phyloP scores from a whole-genome alignment of 92 coral and sea anemone genomes.

The Epizoanthus illoricatus region DNA sequence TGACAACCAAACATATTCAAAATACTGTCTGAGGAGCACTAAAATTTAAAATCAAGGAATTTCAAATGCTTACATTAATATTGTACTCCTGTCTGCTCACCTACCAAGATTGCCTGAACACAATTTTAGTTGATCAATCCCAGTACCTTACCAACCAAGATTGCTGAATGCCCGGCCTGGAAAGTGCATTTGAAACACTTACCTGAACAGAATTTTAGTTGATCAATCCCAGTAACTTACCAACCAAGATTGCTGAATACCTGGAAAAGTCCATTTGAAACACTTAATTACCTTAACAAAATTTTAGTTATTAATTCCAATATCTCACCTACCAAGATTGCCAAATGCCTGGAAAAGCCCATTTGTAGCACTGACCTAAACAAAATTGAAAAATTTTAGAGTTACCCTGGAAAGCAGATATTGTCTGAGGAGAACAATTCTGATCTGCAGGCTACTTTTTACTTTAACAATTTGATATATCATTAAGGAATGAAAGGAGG shows the following conservation, averaged over 20 bases:
- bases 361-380: slow-evolving; percentile 87
- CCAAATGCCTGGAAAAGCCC: slow-evolving; percentile 84
- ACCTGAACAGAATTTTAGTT: slow-evolving; percentile 51
- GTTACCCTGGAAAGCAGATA: neutral
- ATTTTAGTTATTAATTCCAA: neutral
- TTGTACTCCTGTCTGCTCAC: too few relatives aligned
- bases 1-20: too few relatives aligned
- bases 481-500: too few relatives aligned
- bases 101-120: slow-evolving; percentile 64
- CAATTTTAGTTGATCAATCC: too few relatives aligned
- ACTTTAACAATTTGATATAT: too few relatives aligned
- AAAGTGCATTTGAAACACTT: slow-evolving; percentile 88
- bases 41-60: too few relatives aligned
- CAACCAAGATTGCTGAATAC: slow-evolving; percentile 88
- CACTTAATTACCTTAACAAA: slow-evolving; percentile 70
- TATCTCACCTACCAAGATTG: slow-evolving; percentile 80
- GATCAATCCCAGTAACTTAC: slow-evolving; percentile 24
- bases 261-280: slow-evolving; percentile 82
- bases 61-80: too few relatives aligned
- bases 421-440: neutral
- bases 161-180: slow-evolving; percentile 76
- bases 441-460: too few relatives aligned
- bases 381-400: slow-evolving; percentile 19
- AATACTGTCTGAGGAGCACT: too few relatives aligned
- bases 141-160: slow-evolving; percentile 73